Evolutionary conservation across 2,888 invertebrate species (phyloP).

Genomic region (Lydus trimaculatus): DNA sequence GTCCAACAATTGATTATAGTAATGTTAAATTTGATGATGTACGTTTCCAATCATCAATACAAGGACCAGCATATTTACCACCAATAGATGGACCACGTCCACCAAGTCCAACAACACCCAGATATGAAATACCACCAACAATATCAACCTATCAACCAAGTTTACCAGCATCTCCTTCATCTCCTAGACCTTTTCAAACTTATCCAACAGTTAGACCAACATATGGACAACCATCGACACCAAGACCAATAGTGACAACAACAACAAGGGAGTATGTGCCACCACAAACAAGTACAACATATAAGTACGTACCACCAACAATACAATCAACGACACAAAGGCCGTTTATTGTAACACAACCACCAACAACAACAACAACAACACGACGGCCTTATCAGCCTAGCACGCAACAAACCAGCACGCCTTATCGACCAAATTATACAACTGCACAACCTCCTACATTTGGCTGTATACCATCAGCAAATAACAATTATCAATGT

Average conservation of each 20-base stretch:
- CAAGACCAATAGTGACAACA: slow-evolving; percentile 10
- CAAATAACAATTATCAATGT: slow-evolving; percentile 9
- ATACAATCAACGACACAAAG: slow-evolving; percentile 38
- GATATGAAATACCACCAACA: slow-evolving; percentile 28
- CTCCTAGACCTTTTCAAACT: slow-evolving; percentile 25
- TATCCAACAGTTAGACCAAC: slow-evolving; percentile 11
- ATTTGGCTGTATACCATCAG: slow-evolving; percentile 11
- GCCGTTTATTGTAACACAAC: slow-evolving; percentile 35
- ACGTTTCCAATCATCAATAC: slow-evolving; percentile 52
- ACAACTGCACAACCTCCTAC: not conserved
- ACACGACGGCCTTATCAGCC: slow-evolving; percentile 16
- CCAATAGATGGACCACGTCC: slow-evolving; percentile 43
- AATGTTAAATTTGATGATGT: slow-evolving; percentile 53
- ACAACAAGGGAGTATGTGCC: slow-evolving; percentile 21
- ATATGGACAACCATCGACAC: slow-evolving; percentile 15
- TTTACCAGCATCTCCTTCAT: slow-evolving; percentile 21
- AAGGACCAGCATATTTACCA: slow-evolving; percentile 58
- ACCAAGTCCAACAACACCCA: slow-evolving; percentile 5
- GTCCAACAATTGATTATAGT: slow-evolving; percentile 53
- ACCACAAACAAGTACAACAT: slow-evolving; percentile 23
- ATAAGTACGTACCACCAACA: slow-evolving; percentile 44
- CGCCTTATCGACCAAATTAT: not conserved
- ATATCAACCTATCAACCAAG: slow-evolving; percentile 36
- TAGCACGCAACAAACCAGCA: not conserved
- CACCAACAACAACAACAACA: slow-evolving; percentile 35